Evolutionary conservation across 2,797 vertebrate genomes (phyloP), one percentile per base, ranked within the genome.

Genomic region (Sebastes goodei): DNA sequence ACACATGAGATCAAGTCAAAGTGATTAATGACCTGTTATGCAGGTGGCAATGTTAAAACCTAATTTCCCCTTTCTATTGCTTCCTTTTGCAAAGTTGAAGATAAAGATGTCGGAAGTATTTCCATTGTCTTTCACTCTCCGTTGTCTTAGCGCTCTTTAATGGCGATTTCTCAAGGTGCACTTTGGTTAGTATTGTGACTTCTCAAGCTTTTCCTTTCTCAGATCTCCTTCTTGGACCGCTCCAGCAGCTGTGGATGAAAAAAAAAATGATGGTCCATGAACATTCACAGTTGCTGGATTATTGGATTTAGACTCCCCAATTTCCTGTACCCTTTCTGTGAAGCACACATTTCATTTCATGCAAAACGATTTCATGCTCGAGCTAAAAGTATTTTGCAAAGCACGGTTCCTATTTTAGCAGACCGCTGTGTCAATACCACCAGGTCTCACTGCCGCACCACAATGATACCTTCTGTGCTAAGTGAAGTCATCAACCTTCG

Each of bases 381-480:
- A 72, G 60, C 80, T 84, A 27, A 74, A 89, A 86, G 80, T 80
- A 78, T 90, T 93, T 82, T 61, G 68, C 77, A 71, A 73, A 76
- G 64, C 67, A 2, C 52, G 11, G 49, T 69, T 89, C 74, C 85
- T 85, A 76, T 93, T 93, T 89, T 85, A 90, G 84, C 85, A 46
- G 72, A 27, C 83, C 75, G 73, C 83, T 88, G 86, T 92, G 87
- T 92, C 89, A 88, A 88, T 80, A 89, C 77, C 80, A 82, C 14
- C 92, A 61, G 83, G 72, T 86, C 86, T 63, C n/a, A 46, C 84
- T 73, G 80, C 83, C n/a, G 73, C 70, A 15, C 93, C 93, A 89
- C 91, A 94, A 92, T 91, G 74, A 92, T 88, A 79, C 87, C 90
- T 87, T 87, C 73, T 83, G 72, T 81, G 66, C 62, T 8, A 2